A percentile compares a stretch with the other conserved stretches of the same genome.
Evolutionary conservation across 2,888 invertebrate genomes (phyloP).

Genomic region (Cryptophagus acutangulus): DNA sequence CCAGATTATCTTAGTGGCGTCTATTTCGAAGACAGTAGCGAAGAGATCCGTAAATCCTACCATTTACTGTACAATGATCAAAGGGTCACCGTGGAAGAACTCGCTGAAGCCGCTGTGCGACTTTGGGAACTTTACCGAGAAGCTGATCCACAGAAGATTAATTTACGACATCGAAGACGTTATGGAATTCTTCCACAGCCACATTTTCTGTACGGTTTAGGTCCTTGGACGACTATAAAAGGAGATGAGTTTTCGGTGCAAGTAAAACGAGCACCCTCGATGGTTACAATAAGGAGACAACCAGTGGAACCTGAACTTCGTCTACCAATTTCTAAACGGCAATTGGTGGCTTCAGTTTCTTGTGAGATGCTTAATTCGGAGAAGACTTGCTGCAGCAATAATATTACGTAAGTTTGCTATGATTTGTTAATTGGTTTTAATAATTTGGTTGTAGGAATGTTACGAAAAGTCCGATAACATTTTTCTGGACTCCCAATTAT

Average conservation of each 20-base stretch:
- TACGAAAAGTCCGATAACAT: slow-evolving; percentile 42
- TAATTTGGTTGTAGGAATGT: slow-evolving; percentile 17
- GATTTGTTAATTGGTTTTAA: neutral
- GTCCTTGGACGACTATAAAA: slow-evolving; percentile 49
- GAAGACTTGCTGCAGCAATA: slow-evolving; percentile 23
- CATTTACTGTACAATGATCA: too few relatives aligned
- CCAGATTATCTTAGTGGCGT: too few relatives aligned
- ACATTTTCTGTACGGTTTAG: slow-evolving; percentile 50
- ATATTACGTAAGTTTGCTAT: slow-evolving; percentile 28
- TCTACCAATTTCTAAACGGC: slow-evolving; percentile 47
- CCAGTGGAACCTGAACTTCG: slow-evolving; percentile 44
- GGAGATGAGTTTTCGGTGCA: slow-evolving; percentile 49
- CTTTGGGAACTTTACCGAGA: slow-evolving; percentile 35
- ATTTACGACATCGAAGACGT: slow-evolving; percentile 43
- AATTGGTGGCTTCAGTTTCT: slow-evolving; percentile 49
- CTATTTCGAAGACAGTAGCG: slow-evolving; percentile 11
- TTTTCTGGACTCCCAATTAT: slow-evolving; percentile 56
- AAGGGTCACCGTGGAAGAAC: too few relatives aligned
- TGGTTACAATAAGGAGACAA: slow-evolving; percentile 44
- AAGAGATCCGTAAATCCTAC: slow-evolving; percentile 12
- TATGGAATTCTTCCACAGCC: slow-evolving; percentile 49
- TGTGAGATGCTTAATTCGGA: slow-evolving; percentile 41
- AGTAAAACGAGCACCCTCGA: slow-evolving; percentile 48
- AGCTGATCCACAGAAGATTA: slow-evolving; percentile 4
- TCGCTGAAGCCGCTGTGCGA: slow-evolving; percentile 38